phyloP scores from a whole-genome alignment of 2,113 vertebrate genomes.

The Dasyornis broadbenti region DNA sequence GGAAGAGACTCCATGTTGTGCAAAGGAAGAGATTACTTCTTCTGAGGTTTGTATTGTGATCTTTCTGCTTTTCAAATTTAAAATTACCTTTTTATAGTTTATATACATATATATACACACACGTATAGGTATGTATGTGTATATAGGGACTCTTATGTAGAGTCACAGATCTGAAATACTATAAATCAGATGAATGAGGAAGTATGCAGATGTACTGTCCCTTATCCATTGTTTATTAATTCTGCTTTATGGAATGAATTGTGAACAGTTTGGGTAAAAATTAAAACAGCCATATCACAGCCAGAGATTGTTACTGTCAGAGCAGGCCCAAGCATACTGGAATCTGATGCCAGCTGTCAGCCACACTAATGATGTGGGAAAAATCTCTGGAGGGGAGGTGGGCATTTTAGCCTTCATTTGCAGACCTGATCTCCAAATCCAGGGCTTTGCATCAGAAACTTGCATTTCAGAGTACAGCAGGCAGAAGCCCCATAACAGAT shows the following conservation, averaged over 20 bases:
- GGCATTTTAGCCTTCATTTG: rapidly evolving
- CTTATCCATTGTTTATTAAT: not conserved
- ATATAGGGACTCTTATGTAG: not conserved
- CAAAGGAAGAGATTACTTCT: slow-evolving; percentile 59
- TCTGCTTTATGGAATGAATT: not conserved
- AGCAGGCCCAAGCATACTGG: not conserved
- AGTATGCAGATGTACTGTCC: not conserved
- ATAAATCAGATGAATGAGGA: not conserved
- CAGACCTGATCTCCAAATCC: not conserved
- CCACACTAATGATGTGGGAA: not conserved
- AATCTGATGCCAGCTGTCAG: not conserved
- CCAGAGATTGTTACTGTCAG: not conserved
- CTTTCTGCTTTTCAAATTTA: not conserved
- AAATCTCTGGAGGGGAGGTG: not conserved
- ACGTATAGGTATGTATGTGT: not conserved
- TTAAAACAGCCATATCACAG: not conserved
- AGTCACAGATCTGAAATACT: not conserved
- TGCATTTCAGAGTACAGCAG: not conserved
- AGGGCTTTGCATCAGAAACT: not conserved
- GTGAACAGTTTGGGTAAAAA: not conserved
- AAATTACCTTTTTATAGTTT: not conserved
- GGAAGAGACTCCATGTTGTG: slow-evolving; percentile 56
- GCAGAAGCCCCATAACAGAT: not conserved
- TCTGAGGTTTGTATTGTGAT: slow-evolving; percentile 64
- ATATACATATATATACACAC: not conserved